A percentile compares a stretch with the other conserved stretches of the same genome.
phyloP scores from a whole-genome alignment of 1,140 invertebrate species.

The Anoplophora glabripennis region DNA sequence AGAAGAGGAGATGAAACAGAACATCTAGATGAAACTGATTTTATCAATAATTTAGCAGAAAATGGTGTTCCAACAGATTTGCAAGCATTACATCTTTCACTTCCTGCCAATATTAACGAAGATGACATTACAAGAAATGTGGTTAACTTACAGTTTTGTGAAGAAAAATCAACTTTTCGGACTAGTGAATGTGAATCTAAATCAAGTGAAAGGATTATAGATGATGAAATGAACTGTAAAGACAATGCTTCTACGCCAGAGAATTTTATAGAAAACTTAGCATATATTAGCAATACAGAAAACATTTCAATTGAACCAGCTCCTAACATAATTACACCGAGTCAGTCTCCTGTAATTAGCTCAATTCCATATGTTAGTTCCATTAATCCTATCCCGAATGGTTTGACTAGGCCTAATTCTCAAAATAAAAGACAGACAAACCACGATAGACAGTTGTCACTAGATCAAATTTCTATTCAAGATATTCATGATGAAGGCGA shows the following conservation, averaged over 20 bases:
- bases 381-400: constrained; percentile 5
- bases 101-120: constrained; percentile 42
- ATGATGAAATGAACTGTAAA: background rate
- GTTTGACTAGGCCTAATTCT: background rate
- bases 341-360: too few species aligned
- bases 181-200: constrained; percentile 36
- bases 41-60: constrained; percentile 41
- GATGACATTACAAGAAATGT: constrained; percentile 37
- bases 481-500: background rate
- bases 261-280: constrained; percentile 15
- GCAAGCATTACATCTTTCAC: constrained; percentile 41
- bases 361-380: background rate
- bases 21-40: constrained; percentile 54
- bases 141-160: constrained; percentile 30
- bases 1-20: constrained; percentile 58
- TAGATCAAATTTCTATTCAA: background rate
- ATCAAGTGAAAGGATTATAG: constrained; percentile 19
- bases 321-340: constrained; percentile 30
- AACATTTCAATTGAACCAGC: constrained; percentile 38
- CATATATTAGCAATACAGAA: constrained; percentile 22
- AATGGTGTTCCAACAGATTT: constrained; percentile 36
- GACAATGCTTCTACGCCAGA: constrained; percentile 13
- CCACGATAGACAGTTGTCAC: constrained; percentile 3
- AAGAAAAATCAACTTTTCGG: constrained; percentile 32
- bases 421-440: background rate